Conservation (phyloP, 2,113 vertebrate genomes). For the Pachyramphus minor region DNA sequence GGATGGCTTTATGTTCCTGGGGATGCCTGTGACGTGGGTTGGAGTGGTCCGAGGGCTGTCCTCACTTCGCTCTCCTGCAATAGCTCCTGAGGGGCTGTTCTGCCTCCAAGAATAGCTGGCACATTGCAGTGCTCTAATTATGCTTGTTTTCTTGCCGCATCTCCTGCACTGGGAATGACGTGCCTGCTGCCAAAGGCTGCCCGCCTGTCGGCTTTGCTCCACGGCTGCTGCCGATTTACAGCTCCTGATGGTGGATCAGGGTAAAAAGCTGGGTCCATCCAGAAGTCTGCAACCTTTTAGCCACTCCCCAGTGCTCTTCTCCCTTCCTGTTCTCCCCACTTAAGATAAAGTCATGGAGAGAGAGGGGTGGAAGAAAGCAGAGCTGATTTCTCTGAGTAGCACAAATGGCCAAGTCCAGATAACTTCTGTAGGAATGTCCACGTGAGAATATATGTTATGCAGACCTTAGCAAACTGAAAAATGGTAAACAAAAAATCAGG, state of each 20-base stretch:
- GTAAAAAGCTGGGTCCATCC: background rate
- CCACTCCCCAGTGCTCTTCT: background rate
- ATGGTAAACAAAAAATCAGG: background rate
- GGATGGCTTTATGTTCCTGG: background rate
- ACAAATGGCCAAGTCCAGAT: background rate
- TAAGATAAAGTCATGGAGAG: background rate
- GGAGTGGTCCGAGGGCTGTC: background rate
- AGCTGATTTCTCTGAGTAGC: slow-evolving; percentile 24
- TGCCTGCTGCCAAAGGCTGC: background rate
- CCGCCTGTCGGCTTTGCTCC: background rate
- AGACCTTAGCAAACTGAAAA: background rate
- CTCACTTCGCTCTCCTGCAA: background rate
- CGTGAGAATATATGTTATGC: background rate
- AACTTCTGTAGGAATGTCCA: background rate
- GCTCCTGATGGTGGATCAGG: fast-evolving
- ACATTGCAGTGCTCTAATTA: slow-evolving; percentile 20
- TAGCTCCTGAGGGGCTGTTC: slow-evolving; percentile 34
- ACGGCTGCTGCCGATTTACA: background rate
- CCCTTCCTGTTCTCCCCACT: background rate
- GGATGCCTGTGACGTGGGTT: slow-evolving; percentile 15
- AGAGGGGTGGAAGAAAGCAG: background rate
- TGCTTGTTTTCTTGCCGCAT: background rate
- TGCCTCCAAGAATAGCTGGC: slow-evolving; percentile 49
- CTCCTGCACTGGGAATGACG: background rate
- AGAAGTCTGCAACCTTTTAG: background rate